A percentile compares a stretch with the other conserved stretches of the same genome.
Evolutionary conservation across 1,140 invertebrate genomes (phyloP).

Genomic region (Antheraea mylitta): DNA sequence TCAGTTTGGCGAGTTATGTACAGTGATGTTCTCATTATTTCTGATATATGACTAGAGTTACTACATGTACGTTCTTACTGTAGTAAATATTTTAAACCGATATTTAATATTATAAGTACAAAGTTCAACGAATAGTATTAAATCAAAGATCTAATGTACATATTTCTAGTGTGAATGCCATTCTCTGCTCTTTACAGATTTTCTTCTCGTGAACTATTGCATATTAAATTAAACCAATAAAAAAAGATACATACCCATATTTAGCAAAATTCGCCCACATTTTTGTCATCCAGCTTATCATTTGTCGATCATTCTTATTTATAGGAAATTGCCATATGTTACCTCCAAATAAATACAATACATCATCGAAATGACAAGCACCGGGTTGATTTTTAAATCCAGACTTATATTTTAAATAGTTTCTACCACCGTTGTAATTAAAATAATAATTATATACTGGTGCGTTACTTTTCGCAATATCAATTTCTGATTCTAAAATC

Average conservation of each 20-base stretch:
- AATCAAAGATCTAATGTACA: no score
- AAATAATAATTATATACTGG: conserved; percentile 51
- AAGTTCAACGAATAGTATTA: no score
- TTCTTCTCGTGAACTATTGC: no score
- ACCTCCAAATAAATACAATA: conserved; percentile 15
- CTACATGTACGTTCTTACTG: no score
- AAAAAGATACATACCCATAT: neutral
- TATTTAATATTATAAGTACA: no score
- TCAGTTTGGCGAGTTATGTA: no score
- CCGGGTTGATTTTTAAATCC: conserved; percentile 12
- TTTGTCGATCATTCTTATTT: conserved; percentile 10
- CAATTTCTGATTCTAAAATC: conserved; percentile 49
- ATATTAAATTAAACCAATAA: no score
- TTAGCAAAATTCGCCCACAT: conserved; percentile 16
- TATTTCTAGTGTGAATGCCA: no score
- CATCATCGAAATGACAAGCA: conserved; percentile 20
- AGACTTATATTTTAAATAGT: conserved; percentile 41
- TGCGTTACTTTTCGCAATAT: conserved; percentile 29
- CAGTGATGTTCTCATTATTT: no score
- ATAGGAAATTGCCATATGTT: conserved; percentile 4
- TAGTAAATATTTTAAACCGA: no score
- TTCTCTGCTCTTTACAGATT: no score
- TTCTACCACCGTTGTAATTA: conserved; percentile 37
- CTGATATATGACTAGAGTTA: no score
- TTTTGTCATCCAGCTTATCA: conserved; percentile 20